Percentiles rank a stretch among this genome's conserved stretches.
Evolutionary conservation across 2,797 vertebrate genomes (phyloP).

Genomic region (Acanthurus tractus): DNA sequence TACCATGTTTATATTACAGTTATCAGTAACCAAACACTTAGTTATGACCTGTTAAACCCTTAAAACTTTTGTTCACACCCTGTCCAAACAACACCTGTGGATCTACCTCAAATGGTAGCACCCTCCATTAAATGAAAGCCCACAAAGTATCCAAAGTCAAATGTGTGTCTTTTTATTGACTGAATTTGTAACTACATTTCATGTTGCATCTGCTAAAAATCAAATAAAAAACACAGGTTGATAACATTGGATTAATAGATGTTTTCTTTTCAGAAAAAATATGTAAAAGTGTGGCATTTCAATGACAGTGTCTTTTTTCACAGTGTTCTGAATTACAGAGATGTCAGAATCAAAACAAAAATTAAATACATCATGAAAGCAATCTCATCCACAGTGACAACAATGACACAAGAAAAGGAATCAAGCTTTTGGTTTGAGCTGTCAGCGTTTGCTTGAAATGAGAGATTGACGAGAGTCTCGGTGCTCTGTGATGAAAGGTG

Average conservation of each 20-base stretch:
- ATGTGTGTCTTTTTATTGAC: neutral
- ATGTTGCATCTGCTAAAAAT: neutral
- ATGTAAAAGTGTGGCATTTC: too few species aligned
- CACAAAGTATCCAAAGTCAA: neutral
- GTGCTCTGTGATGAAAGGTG: neutral
- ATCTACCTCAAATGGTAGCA: neutral
- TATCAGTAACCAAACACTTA: constrained; percentile 12
- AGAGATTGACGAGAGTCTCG: neutral
- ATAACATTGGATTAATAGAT: neutral
- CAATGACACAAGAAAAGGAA: neutral
- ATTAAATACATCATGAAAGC: neutral
- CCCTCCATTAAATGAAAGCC: neutral
- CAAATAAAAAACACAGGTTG: neutral
- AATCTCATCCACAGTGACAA: neutral
- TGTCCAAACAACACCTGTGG: neutral
- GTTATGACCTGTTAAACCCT: constrained; percentile 17
- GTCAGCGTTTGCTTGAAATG: neutral
- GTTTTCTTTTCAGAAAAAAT: neutral
- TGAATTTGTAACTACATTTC: neutral
- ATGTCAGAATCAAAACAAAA: neutral
- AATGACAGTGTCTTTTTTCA: too few species aligned
- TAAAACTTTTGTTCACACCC: neutral
- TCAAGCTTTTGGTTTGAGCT: neutral
- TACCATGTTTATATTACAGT: neutral
- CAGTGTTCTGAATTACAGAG: neutral